Evolutionary conservation across 2,888 invertebrate genomes (phyloP).

Genomic region (Tetragonula carbonaria): DNA sequence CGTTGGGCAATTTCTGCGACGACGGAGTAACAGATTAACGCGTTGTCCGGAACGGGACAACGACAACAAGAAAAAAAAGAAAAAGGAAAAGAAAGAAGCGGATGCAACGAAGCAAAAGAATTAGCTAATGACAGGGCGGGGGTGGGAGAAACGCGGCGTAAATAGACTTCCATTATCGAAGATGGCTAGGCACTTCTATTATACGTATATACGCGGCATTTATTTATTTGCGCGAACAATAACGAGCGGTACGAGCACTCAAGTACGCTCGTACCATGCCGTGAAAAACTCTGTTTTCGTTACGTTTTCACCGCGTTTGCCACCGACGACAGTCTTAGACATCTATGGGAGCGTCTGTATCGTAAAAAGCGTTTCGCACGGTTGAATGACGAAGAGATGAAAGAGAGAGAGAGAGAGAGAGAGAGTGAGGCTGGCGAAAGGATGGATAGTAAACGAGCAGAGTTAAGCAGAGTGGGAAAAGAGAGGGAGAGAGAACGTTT

Average conservation of each 20-base stretch:
- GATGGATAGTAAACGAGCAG: too few species aligned
- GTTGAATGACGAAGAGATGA: conserved; percentile 3
- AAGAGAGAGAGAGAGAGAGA: neutral
- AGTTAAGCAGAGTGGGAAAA: neutral
- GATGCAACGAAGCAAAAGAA: conserved; percentile 54
- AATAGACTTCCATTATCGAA: conserved; percentile 71
- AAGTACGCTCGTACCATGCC: neutral
- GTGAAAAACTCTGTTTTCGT: conserved; percentile 23
- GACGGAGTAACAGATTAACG: conserved; percentile 65
- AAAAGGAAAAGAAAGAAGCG: conserved; percentile 61
- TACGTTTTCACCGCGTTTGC: neutral
- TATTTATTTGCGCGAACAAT: conserved; percentile 63
- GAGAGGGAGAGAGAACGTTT: neutral
- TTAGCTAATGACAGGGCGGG: conserved; percentile 15
- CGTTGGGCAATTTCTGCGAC: conserved; percentile 63
- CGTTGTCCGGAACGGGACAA: conserved; percentile 55
- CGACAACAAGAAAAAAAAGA: too few species aligned
- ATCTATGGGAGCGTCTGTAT: too few species aligned
- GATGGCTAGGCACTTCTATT: conserved; percentile 66
- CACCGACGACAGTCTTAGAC: neutral
- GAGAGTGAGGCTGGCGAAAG: neutral
- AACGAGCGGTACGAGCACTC: conserved; percentile 13
- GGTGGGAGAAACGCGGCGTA: conserved; percentile 61
- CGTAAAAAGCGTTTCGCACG: conserved; percentile 26
- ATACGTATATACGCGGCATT: conserved; percentile 53